Conservation (phyloP, 2,888 invertebrate species). For the Synanthedon formicaeformis region DNA sequence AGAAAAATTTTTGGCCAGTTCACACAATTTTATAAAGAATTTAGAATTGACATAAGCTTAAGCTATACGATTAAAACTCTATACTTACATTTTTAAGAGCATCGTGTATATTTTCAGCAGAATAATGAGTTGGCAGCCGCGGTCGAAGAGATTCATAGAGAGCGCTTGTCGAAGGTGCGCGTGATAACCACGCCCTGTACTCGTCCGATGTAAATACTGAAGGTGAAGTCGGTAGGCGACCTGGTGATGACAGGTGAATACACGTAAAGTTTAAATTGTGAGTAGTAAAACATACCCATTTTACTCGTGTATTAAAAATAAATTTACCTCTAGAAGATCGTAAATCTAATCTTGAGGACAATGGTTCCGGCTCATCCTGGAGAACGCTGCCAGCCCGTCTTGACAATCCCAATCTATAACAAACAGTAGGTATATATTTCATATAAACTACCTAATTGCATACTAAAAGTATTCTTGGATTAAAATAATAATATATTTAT, state of each 20-base stretch:
- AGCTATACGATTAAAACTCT: neutral
- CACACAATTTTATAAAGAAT: no score
- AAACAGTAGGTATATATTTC: neutral
- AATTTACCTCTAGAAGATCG: conserved; percentile 61
- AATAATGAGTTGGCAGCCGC: conserved; percentile 81
- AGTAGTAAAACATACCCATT: neutral
- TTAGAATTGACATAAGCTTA: no score
- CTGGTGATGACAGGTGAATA: conserved; percentile 17
- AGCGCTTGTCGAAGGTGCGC: conserved; percentile 91
- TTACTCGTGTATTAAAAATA: neutral
- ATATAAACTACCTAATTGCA: no score
- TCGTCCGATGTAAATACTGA: conserved; percentile 90
- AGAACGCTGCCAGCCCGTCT: conserved; percentile 58
- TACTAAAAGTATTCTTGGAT: neutral
- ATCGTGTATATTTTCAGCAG: conserved; percentile 91
- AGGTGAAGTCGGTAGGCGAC: conserved; percentile 58
- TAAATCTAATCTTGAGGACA: conserved; percentile 60
- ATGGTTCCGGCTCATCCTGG: conserved; percentile 60
- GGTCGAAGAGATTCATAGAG: conserved; percentile 92
- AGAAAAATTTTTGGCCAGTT: no score
- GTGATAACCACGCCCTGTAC: conserved; percentile 92
- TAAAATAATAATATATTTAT: neutral
- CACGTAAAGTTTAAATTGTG: neutral
- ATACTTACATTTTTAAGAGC: conserved; percentile 83
- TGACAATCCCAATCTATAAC: conserved; percentile 44